Evolutionary conservation across 1,140 invertebrate genomes (phyloP), one percentile per base, ranked within the genome.

Genomic region (Drosophila oshimai): DNA sequence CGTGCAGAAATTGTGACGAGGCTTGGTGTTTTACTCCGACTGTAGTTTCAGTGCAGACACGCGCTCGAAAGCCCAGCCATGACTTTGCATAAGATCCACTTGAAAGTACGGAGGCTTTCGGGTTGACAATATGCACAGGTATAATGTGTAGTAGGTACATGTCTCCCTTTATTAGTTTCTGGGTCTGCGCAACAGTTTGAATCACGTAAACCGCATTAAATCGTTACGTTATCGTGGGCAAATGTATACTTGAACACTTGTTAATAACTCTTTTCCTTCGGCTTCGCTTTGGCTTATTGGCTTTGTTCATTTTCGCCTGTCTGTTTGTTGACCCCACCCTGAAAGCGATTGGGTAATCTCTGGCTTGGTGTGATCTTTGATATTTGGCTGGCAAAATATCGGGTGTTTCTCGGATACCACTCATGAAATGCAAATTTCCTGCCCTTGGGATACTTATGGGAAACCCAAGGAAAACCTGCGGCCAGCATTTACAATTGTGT

Each of bases 81-180:
- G 80, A 86, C 80, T 86, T 87, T 86, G 80, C 80, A 86, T 86
- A 86, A 86, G 80, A 80, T 73, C 49, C 67, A 75, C 44, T 71
- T 74, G 58, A 58, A 33, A 46, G 34, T 29, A 13, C 20, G 13
- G 24, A 10, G 26, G 24, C 49, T 36, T 42, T 44, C 36, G 31
- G 18, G 58, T 81, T 77, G 76, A 80, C 76, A 80, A 74, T 37
- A 28, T 42, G 36, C 37, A 17, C 49, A 37, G 45, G 26, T 12
- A 29, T 24, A 24, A 36, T 51, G 20, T 18, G 17, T 7, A 3
- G 24, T 9, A 18, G 12, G 15, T 18, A 29, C 17, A 15, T 20
- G 31, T 55, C 39, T 42, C 37, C 51, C 58, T 58, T 61, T 70
- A 47, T 55, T 22, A 39, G 49, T 60, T 26, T 74, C 51, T 49